Evolutionary conservation across 2,888 invertebrate genomes (phyloP), one percentile per base, ranked within the genome.

Genomic region (Andrena camellia): DNA sequence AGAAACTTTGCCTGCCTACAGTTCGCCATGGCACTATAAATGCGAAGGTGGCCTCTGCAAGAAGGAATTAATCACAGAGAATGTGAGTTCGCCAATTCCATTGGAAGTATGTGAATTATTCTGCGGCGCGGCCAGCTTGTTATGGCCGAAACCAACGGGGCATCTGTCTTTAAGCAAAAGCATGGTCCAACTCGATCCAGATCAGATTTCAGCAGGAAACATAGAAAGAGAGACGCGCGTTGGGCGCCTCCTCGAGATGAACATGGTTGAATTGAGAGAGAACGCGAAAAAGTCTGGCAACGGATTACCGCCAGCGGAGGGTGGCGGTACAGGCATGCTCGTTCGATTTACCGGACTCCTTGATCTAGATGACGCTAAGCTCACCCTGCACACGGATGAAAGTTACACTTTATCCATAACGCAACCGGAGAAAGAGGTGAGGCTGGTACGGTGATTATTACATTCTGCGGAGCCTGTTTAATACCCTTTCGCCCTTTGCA

Each of bases 111-210:
- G 97, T 93, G 96, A 96, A 90, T 94, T 96, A 93, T 95, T 96
- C 91, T 96, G 96, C 89, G 95, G 95, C 35, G 94, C 95, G 42
- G 94, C 95, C 69, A 96, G 96, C 92, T 94, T 95, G 0, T 90
- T 97, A 1, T 97, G 96, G 97, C 97, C 96, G 0, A 95, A 94
- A 88, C 96, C 97, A 0, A 96, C 96, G 0, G 96, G 96, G 0
- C 94, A 95, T 23, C 89, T 95, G 3, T 94, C 95, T 2, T 90
- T 96, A 0, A 96, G 96, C 0, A 95, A 95, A 74, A 94, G 94
- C 85, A 92, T 96, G 48, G 95, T 95, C 88, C 90, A 94, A 59
- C 75, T 96, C 23, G 94, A 96, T 89, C 90, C 94, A 0, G 94
- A 96, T 75, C 95, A 94, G 60, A 95, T 97, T 20, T 26, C 35